These are phyloP conservation scores for Urocitellus parryii DNA, from an alignment of 2,113 vertebrate species.

Conservation along the genomic window DNA sequence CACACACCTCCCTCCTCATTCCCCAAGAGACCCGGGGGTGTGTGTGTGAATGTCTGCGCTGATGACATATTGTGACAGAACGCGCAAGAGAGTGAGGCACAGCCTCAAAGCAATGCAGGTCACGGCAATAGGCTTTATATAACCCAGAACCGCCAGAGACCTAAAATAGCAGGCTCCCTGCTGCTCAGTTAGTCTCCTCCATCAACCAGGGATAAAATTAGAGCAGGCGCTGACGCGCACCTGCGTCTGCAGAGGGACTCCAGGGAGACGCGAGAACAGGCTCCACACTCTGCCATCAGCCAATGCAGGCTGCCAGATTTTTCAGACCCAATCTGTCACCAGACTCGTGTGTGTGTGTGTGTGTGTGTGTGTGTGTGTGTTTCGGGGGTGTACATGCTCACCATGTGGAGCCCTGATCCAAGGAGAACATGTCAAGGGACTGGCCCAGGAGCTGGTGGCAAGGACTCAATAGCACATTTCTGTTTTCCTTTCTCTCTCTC, in stretches of 20 bases:
- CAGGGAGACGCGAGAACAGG: constrained; percentile 88
- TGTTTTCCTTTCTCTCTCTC: no score
- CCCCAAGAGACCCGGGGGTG: constrained; percentile 20
- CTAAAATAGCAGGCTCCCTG: constrained; percentile 96
- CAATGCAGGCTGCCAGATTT: constrained; percentile 82
- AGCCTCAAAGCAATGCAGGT: constrained; percentile 85
- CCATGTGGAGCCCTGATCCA: constrained; percentile 1
- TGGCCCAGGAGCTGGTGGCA: background rate
- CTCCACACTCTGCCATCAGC: constrained; percentile 85
- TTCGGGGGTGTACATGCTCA: background rate
- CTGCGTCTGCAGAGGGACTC: constrained; percentile 95
- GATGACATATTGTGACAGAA: constrained; percentile 78
- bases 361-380: background rate
- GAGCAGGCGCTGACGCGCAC: constrained; percentile 94
- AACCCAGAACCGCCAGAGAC: constrained; percentile 89
- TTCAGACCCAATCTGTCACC: constrained; percentile 85
- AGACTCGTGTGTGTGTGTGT: constrained; percentile 53
- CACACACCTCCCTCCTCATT: constrained; percentile 62
- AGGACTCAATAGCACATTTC: background rate
- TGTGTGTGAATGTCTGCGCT: constrained; percentile 73
- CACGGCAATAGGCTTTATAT: constrained; percentile 89
- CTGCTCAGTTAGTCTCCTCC: constrained; percentile 95
- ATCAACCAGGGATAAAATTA: constrained; percentile 97
- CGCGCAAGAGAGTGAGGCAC: constrained; percentile 77
- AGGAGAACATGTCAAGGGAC: constrained; percentile 59